phyloP scores from a whole-genome alignment of 2,797 vertebrate species.

The Tadarida brasiliensis region DNA sequence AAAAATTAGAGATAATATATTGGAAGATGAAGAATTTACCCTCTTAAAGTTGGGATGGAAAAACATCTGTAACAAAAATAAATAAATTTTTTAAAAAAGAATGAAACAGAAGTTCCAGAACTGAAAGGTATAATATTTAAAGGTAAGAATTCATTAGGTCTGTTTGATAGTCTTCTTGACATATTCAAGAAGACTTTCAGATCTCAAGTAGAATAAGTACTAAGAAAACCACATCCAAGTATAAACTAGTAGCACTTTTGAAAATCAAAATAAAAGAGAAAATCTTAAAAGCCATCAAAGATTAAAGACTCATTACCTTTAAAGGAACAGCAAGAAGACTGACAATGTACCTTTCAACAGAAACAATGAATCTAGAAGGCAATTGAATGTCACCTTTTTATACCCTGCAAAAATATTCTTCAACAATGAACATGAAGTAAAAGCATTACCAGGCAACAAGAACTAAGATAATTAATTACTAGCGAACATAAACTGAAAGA shows the following conservation, averaged over 20 bases:
- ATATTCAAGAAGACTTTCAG: too few relatives aligned
- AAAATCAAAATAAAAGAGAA: slow-evolving; percentile 38
- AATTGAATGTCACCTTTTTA: background rate
- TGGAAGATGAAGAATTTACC: background rate
- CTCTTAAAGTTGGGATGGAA: background rate
- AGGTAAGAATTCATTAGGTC: background rate
- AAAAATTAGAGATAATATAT: background rate
- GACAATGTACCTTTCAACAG: background rate
- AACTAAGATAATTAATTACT: background rate
- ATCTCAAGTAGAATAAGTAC: too few relatives aligned
- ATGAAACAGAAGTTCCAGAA: background rate
- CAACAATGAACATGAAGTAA: background rate
- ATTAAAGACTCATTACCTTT: background rate
- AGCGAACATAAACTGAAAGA: background rate
- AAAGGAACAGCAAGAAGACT: background rate
- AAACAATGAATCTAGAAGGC: background rate
- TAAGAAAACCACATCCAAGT: background rate
- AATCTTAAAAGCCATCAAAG: background rate
- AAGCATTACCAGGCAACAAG: background rate
- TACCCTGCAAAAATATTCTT: background rate
- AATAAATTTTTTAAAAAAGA: too few relatives aligned
- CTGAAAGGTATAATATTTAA: background rate
- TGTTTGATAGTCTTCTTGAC: background rate
- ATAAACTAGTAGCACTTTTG: background rate
- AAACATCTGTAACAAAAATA: too few relatives aligned